phyloP scores from a whole-genome alignment of 2,113 vertebrate species.

The Eurystomus gularis region DNA sequence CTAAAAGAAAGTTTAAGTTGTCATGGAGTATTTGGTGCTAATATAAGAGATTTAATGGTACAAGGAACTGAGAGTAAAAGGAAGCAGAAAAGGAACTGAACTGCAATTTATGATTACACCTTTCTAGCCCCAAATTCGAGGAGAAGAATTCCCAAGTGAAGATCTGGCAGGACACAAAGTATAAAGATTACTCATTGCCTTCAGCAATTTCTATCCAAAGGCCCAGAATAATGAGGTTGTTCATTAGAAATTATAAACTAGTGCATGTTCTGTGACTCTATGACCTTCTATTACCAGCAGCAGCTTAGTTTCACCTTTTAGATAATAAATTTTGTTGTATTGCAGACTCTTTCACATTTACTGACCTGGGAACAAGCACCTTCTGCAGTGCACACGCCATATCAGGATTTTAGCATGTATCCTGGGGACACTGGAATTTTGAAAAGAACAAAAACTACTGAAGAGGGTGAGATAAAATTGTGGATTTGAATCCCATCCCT shows the following conservation, averaged over 20 bases:
- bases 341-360: background rate
- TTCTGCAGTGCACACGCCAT: background rate
- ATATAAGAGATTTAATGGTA: background rate
- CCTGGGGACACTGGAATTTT: rapidly evolving
- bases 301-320: background rate
- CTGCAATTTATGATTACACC: background rate
- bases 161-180: background rate
- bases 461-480: background rate
- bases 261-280: background rate
- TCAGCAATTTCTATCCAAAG: background rate
- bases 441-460: background rate
- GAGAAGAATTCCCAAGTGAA: background rate
- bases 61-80: background rate
- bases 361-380: background rate
- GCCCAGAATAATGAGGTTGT: background rate
- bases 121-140: background rate
- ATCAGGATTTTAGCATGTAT: background rate
- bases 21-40: background rate
- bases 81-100: background rate
- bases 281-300: background rate
- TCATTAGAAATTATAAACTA: background rate
- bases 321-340: background rate
- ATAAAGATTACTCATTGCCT: background rate
- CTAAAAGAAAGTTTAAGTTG: background rate
- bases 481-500: background rate